Evolutionary conservation across 2,113 vertebrate genomes (phyloP), one percentile per base, ranked within the genome.

Genomic region (Xenus cinereus): DNA sequence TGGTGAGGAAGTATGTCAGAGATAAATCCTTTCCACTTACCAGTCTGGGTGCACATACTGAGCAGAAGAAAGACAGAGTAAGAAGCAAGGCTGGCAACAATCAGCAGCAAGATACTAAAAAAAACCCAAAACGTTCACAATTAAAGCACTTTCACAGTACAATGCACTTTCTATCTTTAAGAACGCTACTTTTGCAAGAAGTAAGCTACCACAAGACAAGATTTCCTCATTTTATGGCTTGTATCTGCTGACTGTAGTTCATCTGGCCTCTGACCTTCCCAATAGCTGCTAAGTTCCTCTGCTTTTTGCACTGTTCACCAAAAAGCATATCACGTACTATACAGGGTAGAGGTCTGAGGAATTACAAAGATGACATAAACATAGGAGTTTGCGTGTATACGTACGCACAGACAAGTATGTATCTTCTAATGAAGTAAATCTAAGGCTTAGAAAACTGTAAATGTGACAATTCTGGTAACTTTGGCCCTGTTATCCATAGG

Each of bases 61-160:
- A 99, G 98, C 72, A 99, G 98, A 32, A 99, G 98, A 91, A 99
- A 99, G 73, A 99, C 98, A 46, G 99, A 99, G 81, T 98, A 99
- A 39, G 98, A 94, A 77, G 99, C 99, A 95, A 99, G 95, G 87
- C 97, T 80, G 72, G 99, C 98, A 68, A 99, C 99, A 35, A 98
- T 67, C 83, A 99, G 93, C 98, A 99, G 97, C 97, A 99, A 96
- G 94, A 99, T 90, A 96, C 99, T 99, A 91, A 66, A 95, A 68
- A 68, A 93, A 92, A 68, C 53, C 92, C 30, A 96, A 97, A 94
- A 94, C 3, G 74, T 7, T 46, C 28, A 86, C n/a, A 39, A 50
- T 93, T 85, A 87, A 62, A 54, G 51, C 81, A 90, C 17, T 89
- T 66, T 63, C 30, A n/a, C 16, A 68, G 26, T 3, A 85, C 33